Base-by-base conservation (phyloP, 2,888 invertebrate species). In the Synanthedon formicaeformis region DNA sequence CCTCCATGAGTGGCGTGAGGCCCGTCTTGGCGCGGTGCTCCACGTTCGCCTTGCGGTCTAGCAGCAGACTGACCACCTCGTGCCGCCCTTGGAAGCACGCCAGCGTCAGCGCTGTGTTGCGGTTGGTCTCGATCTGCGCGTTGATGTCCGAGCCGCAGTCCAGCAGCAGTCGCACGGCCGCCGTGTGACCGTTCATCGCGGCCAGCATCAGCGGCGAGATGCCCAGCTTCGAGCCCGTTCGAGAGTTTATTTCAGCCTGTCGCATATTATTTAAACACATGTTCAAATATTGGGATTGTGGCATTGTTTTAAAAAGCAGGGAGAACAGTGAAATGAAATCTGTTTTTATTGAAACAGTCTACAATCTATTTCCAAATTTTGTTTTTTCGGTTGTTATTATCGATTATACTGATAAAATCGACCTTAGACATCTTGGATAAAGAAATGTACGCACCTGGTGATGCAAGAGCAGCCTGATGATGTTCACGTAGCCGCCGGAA, bases 1-100 rank as follows among this genome's bases (percentile, higher is more conserved):
- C 99, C 86, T 99, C 99, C 99, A 99, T 99, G 23, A 99, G 88
- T 1, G 99, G 99, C 13, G 99, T 99, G 54, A 99, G 89, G 1
- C 99, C 99, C 53, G 99, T 99, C 93, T 99, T 99, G 4, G 99
- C 99, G 63, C 99, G 91, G 87, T 99, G 99, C 82, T 99, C 99
- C 50, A 99, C 98, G 84, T 99, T 99, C 27, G 99, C 99, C 75
- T 97, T 96, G 60, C 98, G 92, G 81, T 99, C 98, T 12, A 99
- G 91, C 54, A 99, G 89, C 53, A 99, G 90, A 76, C 96, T 96
- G 52, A 99, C 99, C 51, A 99, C 99, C 79, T 99, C 99, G 80
- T 98, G 97, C 48, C 99, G 91, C 52, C 85, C 99, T 91, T 99
- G 99, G 88, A 99, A 99, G 85, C 99, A 99, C 41, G 99, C 99